phyloP scores from a whole-genome alignment of 2,797 vertebrate species.

The Mionectes olivaceus region DNA sequence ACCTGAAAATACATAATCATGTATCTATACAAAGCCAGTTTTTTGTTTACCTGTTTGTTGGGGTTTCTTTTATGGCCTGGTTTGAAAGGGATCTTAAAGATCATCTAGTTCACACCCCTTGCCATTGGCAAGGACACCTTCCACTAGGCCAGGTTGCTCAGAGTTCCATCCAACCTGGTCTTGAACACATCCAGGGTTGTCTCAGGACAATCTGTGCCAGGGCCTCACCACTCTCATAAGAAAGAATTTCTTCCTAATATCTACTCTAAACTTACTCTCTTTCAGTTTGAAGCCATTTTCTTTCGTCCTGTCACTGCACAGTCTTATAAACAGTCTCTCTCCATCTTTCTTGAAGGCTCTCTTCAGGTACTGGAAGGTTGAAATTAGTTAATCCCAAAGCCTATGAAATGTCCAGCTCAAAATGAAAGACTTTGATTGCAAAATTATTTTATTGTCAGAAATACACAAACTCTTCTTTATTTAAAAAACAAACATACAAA shows the following conservation, averaged over 20 bases:
- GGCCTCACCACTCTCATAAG: fast-evolving
- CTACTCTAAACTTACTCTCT: neutral
- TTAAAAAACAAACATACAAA: neutral
- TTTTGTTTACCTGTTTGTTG: neutral
- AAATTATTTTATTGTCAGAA: neutral
- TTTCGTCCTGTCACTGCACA: neutral
- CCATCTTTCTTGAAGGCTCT: neutral
- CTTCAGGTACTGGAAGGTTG: neutral
- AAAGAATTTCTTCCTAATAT: neutral
- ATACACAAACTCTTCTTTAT: neutral
- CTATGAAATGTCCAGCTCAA: neutral
- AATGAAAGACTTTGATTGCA: neutral
- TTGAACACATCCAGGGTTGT: neutral
- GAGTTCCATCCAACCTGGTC: neutral
- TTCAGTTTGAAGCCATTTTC: neutral
- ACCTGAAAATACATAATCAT: neutral
- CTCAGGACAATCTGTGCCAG: fast-evolving
- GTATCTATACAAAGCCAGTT: fast-evolving
- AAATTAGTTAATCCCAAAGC: neutral
- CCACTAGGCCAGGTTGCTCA: fast-evolving
- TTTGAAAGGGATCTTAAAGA: neutral
- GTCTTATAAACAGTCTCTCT: neutral
- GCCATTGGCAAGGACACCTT: fast-evolving
- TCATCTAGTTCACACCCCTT: neutral
- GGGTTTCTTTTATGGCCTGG: neutral